A percentile compares a stretch with the other conserved stretches of the same genome.
These are phyloP conservation scores for Trichomalopsis sarcophagae DNA, from an alignment of 1,140 invertebrate genomes.

Conservation along the genomic window DNA sequence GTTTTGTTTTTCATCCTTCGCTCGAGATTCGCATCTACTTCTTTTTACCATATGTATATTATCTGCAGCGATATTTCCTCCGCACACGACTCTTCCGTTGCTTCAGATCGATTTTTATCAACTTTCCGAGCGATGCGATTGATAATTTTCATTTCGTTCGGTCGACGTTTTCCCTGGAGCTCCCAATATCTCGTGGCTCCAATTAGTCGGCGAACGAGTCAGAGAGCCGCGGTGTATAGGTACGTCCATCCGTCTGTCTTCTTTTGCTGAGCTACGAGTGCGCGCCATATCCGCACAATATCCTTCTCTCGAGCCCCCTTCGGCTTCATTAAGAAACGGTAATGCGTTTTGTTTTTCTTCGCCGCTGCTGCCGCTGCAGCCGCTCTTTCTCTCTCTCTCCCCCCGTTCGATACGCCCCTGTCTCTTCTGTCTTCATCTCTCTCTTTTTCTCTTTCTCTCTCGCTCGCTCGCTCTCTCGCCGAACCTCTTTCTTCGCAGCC, in stretches of 20 bases:
- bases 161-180: constrained; percentile 14
- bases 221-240: no score
- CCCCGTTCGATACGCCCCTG: constrained; percentile 25
- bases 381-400: constrained; percentile 1
- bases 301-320: constrained; percentile 54
- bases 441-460: constrained; percentile 21
- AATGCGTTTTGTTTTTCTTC: constrained; percentile 74
- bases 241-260: constrained; percentile 18
- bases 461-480: neutral
- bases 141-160: neutral
- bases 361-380: constrained; percentile 20
- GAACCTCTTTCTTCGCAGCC: neutral
- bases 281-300: neutral
- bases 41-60: neutral
- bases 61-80: neutral
- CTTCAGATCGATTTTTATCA: neutral
- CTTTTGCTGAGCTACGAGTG: neutral
- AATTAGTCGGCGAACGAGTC: constrained; percentile 30
- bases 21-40: neutral
- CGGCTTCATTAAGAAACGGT: constrained; percentile 75
- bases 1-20: neutral
- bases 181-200: constrained; percentile 31
- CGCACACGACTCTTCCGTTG: no score
- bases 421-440: constrained; percentile 39
- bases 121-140: neutral